Conservation (phyloP, 2,113 vertebrate species). For the Colaptes auratus region DNA sequence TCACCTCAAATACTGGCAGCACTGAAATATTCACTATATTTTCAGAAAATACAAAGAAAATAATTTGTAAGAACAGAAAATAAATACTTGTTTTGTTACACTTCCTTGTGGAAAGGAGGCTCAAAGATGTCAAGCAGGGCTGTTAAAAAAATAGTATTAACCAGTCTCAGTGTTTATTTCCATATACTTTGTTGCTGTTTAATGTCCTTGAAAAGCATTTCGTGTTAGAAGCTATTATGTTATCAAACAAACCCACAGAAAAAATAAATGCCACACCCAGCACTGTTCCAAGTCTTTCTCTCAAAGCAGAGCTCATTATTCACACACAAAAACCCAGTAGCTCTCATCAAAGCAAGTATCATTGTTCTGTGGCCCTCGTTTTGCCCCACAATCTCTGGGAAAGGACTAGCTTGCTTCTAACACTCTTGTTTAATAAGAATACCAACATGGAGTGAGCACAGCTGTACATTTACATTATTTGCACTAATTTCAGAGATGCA, state of each 20-base stretch:
- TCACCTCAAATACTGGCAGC: not conserved
- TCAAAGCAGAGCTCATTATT: not conserved
- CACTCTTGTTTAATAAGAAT: not conserved
- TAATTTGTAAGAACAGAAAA: constrained; percentile 9
- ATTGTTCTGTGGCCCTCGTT: not conserved
- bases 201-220: not conserved
- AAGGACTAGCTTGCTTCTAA: not conserved
- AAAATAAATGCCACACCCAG: not conserved
- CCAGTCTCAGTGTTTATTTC: not conserved
- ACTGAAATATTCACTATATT: not conserved
- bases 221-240: not conserved
- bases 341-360: not conserved
- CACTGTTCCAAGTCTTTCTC: not conserved
- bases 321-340: not conserved
- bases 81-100: constrained; percentile 19
- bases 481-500: not conserved
- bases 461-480: not conserved
- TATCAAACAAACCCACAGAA: not conserved
- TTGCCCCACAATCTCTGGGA: not conserved
- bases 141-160: not conserved
- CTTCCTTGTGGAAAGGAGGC: not conserved
- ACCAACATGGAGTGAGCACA: not conserved
- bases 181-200: not conserved
- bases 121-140: constrained; percentile 18
- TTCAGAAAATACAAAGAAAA: not conserved